Percentiles rank a stretch among this genome's conserved stretches.
Evolutionary conservation across 2,113 vertebrate genomes (phyloP).

Genomic region (Nerophis ophidion): DNA sequence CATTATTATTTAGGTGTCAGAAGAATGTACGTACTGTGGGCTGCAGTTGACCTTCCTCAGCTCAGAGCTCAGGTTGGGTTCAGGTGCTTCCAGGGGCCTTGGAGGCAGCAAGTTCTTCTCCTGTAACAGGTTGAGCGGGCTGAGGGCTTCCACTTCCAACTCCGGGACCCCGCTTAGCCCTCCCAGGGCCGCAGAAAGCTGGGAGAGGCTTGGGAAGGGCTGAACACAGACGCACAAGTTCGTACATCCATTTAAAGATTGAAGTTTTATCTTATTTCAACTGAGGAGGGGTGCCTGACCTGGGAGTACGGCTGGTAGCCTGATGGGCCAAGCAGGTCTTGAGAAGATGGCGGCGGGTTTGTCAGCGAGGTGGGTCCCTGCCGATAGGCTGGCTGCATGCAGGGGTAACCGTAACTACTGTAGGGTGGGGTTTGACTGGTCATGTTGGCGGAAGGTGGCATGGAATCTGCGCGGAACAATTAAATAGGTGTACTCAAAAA

Average conservation of each 20-base stretch:
- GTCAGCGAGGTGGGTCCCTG: slow-evolving; percentile 63
- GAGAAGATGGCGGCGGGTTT: slow-evolving; percentile 58
- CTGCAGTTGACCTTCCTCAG: slow-evolving; percentile 93
- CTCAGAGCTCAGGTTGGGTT: slow-evolving; percentile 87
- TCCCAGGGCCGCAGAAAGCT: slow-evolving; percentile 84
- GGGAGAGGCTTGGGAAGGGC: slow-evolving; percentile 83
- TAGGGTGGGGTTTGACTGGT: slow-evolving; percentile 76
- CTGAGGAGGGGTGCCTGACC: slow-evolving; percentile 24
- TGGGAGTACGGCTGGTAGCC: slow-evolving; percentile 45
- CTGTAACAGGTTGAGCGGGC: slow-evolving; percentile 87
- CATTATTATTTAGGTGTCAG: not conserved
- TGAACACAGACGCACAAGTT: slow-evolving; percentile 25
- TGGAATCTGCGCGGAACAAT: slow-evolving; percentile 45
- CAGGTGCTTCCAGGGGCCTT: slow-evolving; percentile 76
- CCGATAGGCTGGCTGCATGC: slow-evolving; percentile 81
- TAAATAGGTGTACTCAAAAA: too few species aligned
- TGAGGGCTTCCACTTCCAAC: slow-evolving; percentile 83
- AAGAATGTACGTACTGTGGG: slow-evolving; percentile 78
- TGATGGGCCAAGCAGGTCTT: slow-evolving; percentile 70
- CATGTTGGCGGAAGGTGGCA: slow-evolving; percentile 64
- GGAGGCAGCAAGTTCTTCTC: slow-evolving; percentile 85
- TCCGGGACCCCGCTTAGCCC: slow-evolving; percentile 86
- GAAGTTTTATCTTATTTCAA: not conserved
- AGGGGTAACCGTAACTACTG: slow-evolving; percentile 79
- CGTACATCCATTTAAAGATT: not conserved